Evolutionary conservation across 2,888 invertebrate species (phyloP).

Genomic region (Rhaphigaster nebulosa): DNA sequence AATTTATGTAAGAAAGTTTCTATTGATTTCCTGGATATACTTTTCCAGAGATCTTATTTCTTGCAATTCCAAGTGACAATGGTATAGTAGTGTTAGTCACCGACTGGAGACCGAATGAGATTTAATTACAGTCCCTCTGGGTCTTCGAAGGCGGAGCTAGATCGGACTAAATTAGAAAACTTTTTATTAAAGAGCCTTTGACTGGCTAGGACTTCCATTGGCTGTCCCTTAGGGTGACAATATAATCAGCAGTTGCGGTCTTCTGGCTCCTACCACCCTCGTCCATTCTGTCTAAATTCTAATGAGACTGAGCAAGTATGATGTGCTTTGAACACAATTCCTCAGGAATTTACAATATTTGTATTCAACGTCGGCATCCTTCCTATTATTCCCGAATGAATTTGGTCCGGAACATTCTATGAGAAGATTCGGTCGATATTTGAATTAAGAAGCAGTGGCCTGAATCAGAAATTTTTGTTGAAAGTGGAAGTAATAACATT

Average conservation of each 20-base stretch:
- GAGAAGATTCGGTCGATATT: not conserved
- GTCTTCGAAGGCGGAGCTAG: not conserved
- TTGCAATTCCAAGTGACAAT: not conserved
- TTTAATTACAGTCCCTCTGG: not conserved
- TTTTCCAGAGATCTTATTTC: not conserved
- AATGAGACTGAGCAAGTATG: not conserved
- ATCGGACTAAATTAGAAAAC: conserved; percentile 22
- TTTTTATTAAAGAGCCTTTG: conserved; percentile 8
- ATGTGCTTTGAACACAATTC: not conserved
- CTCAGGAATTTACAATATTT: not conserved
- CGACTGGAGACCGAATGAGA: not conserved
- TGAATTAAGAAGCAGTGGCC: not conserved
- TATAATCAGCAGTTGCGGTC: conserved; percentile 1
- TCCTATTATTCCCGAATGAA: not conserved
- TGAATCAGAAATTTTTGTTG: not conserved
- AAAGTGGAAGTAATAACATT: not conserved
- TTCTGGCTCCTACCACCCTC: not conserved
- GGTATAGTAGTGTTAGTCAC: not conserved
- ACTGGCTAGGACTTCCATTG: not conserved
- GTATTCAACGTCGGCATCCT: not conserved
- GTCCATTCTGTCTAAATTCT: not conserved
- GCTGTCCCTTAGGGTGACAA: not conserved
- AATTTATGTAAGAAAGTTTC: not conserved
- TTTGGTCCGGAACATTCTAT: not conserved
- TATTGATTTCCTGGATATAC: not conserved